Evolutionary conservation across 2,888 invertebrate genomes (phyloP).

Genomic region (Theretra japonica): DNA sequence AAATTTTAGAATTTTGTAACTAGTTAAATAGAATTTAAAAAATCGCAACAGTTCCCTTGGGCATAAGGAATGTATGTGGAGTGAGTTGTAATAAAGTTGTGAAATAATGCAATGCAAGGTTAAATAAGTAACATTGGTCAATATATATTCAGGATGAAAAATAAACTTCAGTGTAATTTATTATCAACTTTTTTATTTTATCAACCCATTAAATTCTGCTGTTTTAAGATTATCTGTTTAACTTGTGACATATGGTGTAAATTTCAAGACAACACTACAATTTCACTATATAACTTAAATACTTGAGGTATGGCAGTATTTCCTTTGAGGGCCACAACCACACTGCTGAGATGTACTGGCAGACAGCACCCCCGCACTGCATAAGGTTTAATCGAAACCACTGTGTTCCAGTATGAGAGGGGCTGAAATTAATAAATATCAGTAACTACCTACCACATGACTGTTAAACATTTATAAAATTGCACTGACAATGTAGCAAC

Average conservation of each 20-base stretch:
- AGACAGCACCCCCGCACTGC: not conserved
- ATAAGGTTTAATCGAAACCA: conserved; percentile 53
- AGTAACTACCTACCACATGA: not conserved
- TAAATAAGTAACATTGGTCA: conserved; percentile 71
- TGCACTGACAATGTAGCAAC: no score
- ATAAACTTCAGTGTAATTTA: conserved; percentile 86
- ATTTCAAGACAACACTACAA: not conserved
- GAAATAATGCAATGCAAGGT: conserved; percentile 62
- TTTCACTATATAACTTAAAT: not conserved
- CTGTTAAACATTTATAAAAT: no score
- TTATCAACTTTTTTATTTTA: conserved; percentile 63
- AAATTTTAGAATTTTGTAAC: conserved; percentile 79
- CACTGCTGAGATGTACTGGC: not conserved
- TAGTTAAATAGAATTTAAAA: conserved; percentile 66
- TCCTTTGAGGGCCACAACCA: not conserved
- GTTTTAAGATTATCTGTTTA: not conserved
- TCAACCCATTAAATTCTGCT: conserved; percentile 37
- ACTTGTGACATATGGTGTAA: not conserved
- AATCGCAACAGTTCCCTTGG: conserved; percentile 65
- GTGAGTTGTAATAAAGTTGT: conserved; percentile 78
- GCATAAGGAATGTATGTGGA: conserved; percentile 76
- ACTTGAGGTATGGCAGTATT: not conserved
- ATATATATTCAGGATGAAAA: conserved; percentile 81
- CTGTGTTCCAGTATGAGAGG: conserved; percentile 75
- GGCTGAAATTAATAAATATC: conserved; percentile 55